Base-by-base conservation (phyloP, 2,113 vertebrate species). In the Anthoscopus minutus region DNA sequence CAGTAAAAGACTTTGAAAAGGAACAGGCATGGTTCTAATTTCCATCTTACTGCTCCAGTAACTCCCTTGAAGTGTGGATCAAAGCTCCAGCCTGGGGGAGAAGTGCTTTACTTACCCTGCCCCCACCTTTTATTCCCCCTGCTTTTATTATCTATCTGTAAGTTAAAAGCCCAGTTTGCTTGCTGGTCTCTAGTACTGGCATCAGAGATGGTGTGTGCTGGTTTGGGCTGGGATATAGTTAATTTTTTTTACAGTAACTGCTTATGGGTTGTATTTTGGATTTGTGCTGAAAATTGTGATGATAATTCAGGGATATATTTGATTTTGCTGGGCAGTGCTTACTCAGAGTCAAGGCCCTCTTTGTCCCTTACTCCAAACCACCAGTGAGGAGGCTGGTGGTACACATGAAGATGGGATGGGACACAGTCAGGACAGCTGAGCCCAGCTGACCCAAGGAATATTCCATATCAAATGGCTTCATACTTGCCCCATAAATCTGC, bases 21-120 rank as follows among this genome's bases (percentile, higher is more conserved):
- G 77, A 85, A 60, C 0, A 9, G 37, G 71, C 42, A 28, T 81
- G 67, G 50, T 33, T 87, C 65, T 88, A 48, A 91, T 83, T 86
- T 86, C 56, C 22, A 25, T 27, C 3, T 0, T 1, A 3, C 40
- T 76, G 58, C 40, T 3, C 13, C 72, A 47, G 25, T 15, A 1
- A 33, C 21, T 85, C 24, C 61, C 53, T 44, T 87, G 69, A 94
- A 88, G 67, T 8, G 15, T 50, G 27, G 38, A 53, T 83, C 38
- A 76, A 79, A 79, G 56, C 47, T 38, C n/a, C 2, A 2, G 38
- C 56, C 35, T 12, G 4, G 17, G 17, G 23, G 27, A 67, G 11
- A 70, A 42, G 6, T 5, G 1, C 48, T 86, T 72, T 37, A 27
- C 38, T 80, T 74, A 27, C 61, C 20, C 4, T n/a, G n/a, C 12